Base-by-base conservation (phyloP, 2,888 invertebrate genomes). In the Beris morrisii region DNA sequence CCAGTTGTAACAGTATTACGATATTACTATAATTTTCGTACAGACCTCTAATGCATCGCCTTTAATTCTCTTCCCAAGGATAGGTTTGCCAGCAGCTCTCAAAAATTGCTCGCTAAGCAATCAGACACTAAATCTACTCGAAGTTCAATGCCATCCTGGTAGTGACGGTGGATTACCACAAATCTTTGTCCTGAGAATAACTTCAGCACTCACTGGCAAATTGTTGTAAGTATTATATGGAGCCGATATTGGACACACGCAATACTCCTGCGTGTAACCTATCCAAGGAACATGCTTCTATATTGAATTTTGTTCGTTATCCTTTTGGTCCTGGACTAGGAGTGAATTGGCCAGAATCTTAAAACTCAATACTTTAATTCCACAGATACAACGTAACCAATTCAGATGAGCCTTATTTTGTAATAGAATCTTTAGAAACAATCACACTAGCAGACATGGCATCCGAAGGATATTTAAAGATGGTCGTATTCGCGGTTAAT, bases 141-240 rank as follows among this genome's bases (percentile, higher is more conserved):
- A 87, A 76, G 88, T 91, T 70, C 85, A 85, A 71, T 92, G 92
- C 76, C 84, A 87, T 74, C 82, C 90, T 7, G 90, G 89, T 69
- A 91, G 90, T 81, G 91, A 92, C 80, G 92, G 92, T 55, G 92
- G 92, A 69, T 84, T 92, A 73, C 89, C 90, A 65, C 91, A 92
- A 81, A 84, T 84, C 74, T 92, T 92, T 81, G 82, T 89, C 54
- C 83, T 91, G 65, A 90, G 91, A 79, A 84, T 91, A 56, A 88
- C 80, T 75, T 69, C 70, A 55, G 57, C 64, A 55, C 64, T 57
- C 32, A 69, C 66, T 45, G 66, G 66, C 56, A 65, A 67, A 54
- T 43, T 70, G 22, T 59, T 65, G 70, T 70, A 66, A 70, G 46
- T 63, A 63, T 11, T 22, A 22, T 3, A 22, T 22, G 22, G 22